Evolutionary conservation across 2,888 invertebrate species (phyloP).

Genomic region (Hyposoter didymator): DNA sequence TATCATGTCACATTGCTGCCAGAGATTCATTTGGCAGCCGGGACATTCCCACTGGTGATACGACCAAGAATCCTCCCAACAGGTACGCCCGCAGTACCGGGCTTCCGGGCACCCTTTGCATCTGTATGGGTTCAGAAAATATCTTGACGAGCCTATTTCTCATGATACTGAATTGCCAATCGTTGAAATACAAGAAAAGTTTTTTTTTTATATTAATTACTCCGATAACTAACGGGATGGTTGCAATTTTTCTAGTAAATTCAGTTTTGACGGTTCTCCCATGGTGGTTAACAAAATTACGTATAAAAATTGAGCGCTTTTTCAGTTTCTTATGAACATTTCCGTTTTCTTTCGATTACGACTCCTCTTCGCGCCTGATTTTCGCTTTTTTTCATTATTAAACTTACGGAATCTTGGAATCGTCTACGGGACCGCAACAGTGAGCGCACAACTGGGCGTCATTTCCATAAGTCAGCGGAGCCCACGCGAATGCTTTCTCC

Average conservation of each 20-base stretch:
- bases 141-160: background rate
- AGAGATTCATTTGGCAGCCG: slow-evolving; percentile 87
- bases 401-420: slow-evolving; percentile 88
- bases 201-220: too few relatives aligned
- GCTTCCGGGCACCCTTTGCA: slow-evolving; percentile 89
- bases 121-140: slow-evolving; percentile 82
- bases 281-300: background rate
- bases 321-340: too few relatives aligned
- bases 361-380: background rate
- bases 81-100: slow-evolving; percentile 89
- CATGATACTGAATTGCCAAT: background rate
- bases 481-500: slow-evolving; percentile 93
- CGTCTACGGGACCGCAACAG: slow-evolving; percentile 87
- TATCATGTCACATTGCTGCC: slow-evolving; percentile 90
- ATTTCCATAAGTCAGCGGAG: slow-evolving; percentile 86
- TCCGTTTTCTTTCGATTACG: background rate
- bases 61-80: slow-evolving; percentile 86
- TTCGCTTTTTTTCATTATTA: slow-evolving; percentile 36
- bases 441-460: slow-evolving; percentile 88
- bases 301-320: background rate
- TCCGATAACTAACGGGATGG: too few relatives aligned
- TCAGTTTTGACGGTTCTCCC: background rate
- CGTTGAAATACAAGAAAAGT: too few relatives aligned
- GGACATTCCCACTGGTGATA: slow-evolving; percentile 91
- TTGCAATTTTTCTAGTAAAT: too few relatives aligned